phyloP scores from a whole-genome alignment of 2,113 vertebrate species.

The Aphyosemion australe region DNA sequence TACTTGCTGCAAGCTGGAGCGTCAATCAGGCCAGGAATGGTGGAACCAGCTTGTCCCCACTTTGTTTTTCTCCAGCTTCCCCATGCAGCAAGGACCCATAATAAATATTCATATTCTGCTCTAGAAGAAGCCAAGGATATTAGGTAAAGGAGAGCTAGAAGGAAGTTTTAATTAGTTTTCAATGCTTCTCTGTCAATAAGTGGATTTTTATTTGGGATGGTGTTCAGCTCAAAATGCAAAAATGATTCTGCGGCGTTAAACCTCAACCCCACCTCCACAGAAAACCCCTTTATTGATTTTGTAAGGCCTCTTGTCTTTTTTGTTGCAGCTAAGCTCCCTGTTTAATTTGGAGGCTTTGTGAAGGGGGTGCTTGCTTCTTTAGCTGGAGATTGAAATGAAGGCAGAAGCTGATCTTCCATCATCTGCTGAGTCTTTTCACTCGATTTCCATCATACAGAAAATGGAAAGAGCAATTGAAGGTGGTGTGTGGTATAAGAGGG shows the following conservation, averaged over 20 bases:
- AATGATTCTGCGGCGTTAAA: background rate
- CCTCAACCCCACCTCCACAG: background rate
- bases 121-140: conserved; percentile 42
- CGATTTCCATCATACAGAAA: conserved; percentile 28
- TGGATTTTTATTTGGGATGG: background rate
- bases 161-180: conserved; percentile 43
- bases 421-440: conserved; percentile 18
- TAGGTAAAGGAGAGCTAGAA: conserved; percentile 50
- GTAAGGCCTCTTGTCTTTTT: background rate
- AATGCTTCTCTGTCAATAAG: conserved; percentile 15
- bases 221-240: background rate
- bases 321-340: background rate
- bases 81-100: conserved; percentile 15
- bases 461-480: conserved; percentile 15
- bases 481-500: background rate
- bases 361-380: conserved; percentile 10
- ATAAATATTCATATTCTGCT: conserved; percentile 67
- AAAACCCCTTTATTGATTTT: conserved; percentile 5
- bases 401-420: conserved; percentile 9
- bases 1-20: conserved; percentile 51
- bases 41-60: conserved; percentile 38
- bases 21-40: conserved; percentile 64
- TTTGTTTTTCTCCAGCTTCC: conserved; percentile 37
- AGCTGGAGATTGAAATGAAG: conserved; percentile 17
- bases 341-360: conserved; percentile 16